These are phyloP conservation scores for Volucella inanis DNA, from an alignment of 2,888 invertebrate species.

Conservation along the genomic window DNA sequence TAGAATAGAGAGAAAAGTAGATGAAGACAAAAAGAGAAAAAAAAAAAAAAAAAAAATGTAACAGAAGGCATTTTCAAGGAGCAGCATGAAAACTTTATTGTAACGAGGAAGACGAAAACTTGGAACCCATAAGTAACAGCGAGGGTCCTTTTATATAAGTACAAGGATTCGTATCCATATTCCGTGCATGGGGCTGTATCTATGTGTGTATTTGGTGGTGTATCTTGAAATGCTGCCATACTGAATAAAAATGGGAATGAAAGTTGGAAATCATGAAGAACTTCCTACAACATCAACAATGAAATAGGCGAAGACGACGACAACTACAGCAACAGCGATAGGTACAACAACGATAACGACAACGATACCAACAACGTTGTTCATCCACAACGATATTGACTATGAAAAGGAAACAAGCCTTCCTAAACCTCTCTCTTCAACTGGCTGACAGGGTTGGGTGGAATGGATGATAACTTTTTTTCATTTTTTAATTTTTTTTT, in stretches of 20 bases:
- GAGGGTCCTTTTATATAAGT: neutral
- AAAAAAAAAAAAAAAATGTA: constrained; percentile 6
- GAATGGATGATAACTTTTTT: constrained; percentile 20
- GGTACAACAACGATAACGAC: constrained; percentile 37
- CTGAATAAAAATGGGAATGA: constrained; percentile 59
- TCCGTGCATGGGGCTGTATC: constrained; percentile 12
- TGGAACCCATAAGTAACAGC: constrained; percentile 62
- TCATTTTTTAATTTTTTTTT: no score
- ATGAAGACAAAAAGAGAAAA: constrained; percentile 16
- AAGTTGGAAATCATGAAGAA: constrained; percentile 64
- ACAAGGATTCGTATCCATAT: no score
- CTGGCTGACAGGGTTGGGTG: neutral
- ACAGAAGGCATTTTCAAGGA: constrained; percentile 33
- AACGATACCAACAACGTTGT: constrained; percentile 8
- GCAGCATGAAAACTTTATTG: constrained; percentile 62
- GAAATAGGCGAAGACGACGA: constrained; percentile 26
- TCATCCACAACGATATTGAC: constrained; percentile 47
- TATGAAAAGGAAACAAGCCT: constrained; percentile 49
- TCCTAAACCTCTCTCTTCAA: neutral
- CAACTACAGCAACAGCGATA: constrained; percentile 13
- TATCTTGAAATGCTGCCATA: constrained; percentile 17
- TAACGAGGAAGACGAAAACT: constrained; percentile 60
- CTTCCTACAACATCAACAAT: constrained; percentile 47
- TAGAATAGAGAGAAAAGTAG: neutral
- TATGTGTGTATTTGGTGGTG: neutral